Base-by-base conservation (phyloP, 2,888 invertebrate genomes). In the Amiota minor region DNA sequence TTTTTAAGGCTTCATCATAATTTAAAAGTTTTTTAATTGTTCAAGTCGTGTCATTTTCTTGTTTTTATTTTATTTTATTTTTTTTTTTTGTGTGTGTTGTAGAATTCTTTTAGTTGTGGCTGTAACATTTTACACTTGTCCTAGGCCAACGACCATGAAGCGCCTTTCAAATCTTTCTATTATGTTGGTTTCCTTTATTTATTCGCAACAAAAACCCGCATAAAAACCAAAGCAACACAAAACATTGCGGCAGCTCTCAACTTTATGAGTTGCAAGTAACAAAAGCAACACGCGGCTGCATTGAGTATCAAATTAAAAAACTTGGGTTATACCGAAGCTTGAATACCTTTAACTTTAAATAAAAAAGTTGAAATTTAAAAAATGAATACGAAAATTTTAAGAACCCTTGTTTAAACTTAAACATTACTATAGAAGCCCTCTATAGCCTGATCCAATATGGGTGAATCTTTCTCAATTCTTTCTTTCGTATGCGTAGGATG, bases 211-310 rank as follows among this genome's bases (percentile, higher is more conserved):
- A 35, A 35, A 35, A 35, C 35, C 35, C 9, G 59, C 59, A 11
- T 11, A 49, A 65, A 65, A 65, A 65, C 49, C 65, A 49, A 53
- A 20, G 47, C 65, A 20, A 49, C 65, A 65, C 49, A 49, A 16
- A 49, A 65, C 65, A 49, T 65, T 65, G 35, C 35, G 49, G 47
- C 65, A 49, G 65, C 65, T 49, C 65, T 65, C 49, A 49, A 65
- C 65, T 65, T 65, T 65, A 65, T 65, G 65, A 65, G 49, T 65
- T 65, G 49, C 18, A 20, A 49, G 65, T 53, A 35, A 35, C 35
- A 35, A 35, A 35, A 35, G 35, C 35, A 35, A 35, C 16, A 16
- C 53, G 14, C 16, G 53, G 14, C 53, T 53, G 53, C 53, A 53
- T 16, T 16, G 16, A 53, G 53, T 16, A 53, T n/a, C n/a, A n/a